These are phyloP conservation scores for Heliangelus exortis DNA, from an alignment of 2,797 vertebrate species.

Conservation along the genomic window DNA sequence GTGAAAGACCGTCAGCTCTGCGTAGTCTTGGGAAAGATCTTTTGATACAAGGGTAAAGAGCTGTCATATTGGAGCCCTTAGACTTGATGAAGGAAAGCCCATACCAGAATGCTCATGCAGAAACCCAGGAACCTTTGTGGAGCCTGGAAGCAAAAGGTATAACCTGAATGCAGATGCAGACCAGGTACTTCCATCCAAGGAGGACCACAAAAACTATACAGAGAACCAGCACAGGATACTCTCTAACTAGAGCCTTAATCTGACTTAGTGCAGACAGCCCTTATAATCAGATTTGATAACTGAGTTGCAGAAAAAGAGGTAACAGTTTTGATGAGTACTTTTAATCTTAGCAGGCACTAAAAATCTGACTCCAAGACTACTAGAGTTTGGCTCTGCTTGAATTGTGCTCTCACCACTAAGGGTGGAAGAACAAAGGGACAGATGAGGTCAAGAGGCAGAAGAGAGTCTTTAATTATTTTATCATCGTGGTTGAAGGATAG, in stretches of 20 bases:
- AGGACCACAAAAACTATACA: not conserved
- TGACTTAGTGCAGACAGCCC: not conserved
- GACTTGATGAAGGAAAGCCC: not conserved
- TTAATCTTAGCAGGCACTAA: not conserved
- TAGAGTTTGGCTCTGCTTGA: not conserved
- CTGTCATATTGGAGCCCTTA: not conserved
- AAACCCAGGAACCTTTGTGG: not conserved
- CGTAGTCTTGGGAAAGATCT: not conserved
- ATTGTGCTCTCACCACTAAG: not conserved
- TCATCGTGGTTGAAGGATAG: not conserved
- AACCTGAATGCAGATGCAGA: not conserved
- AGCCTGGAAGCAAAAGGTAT: not conserved
- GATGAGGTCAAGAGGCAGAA: not conserved
- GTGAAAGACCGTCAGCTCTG: not conserved
- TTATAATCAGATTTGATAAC: not conserved
- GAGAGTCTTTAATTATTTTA: not conserved
- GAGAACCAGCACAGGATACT: not conserved
- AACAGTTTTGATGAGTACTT: not conserved
- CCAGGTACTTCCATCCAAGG: not conserved
- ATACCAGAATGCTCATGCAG: fast-evolving
- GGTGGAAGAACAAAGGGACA: not conserved
- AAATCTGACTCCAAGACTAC: not conserved
- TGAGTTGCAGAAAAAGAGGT: not conserved
- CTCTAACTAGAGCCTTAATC: not conserved
- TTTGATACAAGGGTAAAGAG: not conserved